These are phyloP conservation scores for Orbicella faveolata DNA, from an alignment of 64 coral and sea anemone genomes.

Conservation along the genomic window DNA sequence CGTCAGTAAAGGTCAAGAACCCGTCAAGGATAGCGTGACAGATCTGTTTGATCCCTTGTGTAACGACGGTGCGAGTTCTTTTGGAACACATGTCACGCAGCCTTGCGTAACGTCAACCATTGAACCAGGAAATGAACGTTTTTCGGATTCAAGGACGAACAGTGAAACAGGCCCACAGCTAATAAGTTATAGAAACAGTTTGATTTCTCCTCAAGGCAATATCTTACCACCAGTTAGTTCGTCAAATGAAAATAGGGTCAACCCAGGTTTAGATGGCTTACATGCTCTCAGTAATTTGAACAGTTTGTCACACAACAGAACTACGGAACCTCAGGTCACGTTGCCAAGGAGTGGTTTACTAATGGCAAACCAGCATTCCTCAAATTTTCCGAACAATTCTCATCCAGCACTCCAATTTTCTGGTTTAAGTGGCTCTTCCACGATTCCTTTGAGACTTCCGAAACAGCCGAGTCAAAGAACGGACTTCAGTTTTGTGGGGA, in stretches of 20 bases:
- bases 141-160: neutral
- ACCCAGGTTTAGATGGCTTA: neutral
- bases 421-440: slow-evolving; percentile 1
- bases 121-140: neutral
- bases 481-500: slow-evolving; percentile 58
- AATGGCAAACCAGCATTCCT: neutral
- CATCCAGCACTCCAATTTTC: neutral
- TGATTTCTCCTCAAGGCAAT: neutral
- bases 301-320: neutral
- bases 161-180: neutral
- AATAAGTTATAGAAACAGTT: neutral
- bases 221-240: neutral
- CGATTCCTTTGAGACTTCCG: slow-evolving; percentile 30
- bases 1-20: neutral
- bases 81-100: neutral
- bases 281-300: neutral
- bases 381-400: neutral
- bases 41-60: slow-evolving; percentile 38
- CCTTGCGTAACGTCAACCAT: neutral
- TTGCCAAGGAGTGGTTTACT: neutral
- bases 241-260: neutral
- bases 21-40: neutral
- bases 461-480: slow-evolving; percentile 26
- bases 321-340: neutral
- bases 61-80: neutral